Percentiles rank a stretch among this genome's conserved stretches.
Evolutionary conservation across 53 echinoderm and acorn worm genomes (phyloP).

Genomic region (Henricia sp.): DNA sequence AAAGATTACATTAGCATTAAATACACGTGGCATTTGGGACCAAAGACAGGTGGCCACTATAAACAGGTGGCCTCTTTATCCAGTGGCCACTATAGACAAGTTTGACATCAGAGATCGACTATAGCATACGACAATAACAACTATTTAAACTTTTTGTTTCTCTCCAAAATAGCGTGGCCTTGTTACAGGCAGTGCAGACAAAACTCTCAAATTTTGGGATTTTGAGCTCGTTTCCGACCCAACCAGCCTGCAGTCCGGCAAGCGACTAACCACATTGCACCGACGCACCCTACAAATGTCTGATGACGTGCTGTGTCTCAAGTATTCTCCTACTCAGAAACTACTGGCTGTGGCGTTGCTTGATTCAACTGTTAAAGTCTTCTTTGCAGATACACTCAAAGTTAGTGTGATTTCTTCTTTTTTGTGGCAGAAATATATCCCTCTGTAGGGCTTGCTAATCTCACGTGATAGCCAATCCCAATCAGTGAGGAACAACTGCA

Average conservation of each 20-base stretch:
- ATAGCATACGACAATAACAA: too few relatives aligned
- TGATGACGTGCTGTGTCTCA: slow-evolving; percentile 93
- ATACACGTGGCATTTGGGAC: too few relatives aligned
- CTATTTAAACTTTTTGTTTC: too few relatives aligned
- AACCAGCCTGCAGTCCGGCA: slow-evolving; percentile 56
- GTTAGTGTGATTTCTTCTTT: slow-evolving; percentile 28
- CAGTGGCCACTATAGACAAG: too few relatives aligned
- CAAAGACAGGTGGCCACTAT: too few relatives aligned
- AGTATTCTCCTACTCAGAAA: slow-evolving; percentile 86
- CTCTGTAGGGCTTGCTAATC: too few relatives aligned
- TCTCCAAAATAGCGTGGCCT: slow-evolving; percentile 87
- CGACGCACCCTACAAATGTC: slow-evolving; percentile 92
- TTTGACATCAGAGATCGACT: too few relatives aligned
- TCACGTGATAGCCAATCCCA: too few relatives aligned
- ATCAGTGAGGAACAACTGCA: too few relatives aligned
- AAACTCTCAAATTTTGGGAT: slow-evolving; percentile 96
- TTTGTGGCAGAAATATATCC: too few relatives aligned
- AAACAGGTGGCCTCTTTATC: too few relatives aligned
- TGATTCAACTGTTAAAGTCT: slow-evolving; percentile 94
- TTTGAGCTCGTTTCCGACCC: slow-evolving; percentile 87
- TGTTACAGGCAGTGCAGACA: slow-evolving; percentile 95
- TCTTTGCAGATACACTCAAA: slow-evolving; percentile 95
- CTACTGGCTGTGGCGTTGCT: slow-evolving; percentile 86
- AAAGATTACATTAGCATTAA: too few relatives aligned
- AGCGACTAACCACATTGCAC: slow-evolving; percentile 77